A percentile compares a stretch with the other conserved stretches of the same genome.
phyloP scores from a whole-genome alignment of 2,888 invertebrate genomes.

The Drosophila melanosoma region DNA sequence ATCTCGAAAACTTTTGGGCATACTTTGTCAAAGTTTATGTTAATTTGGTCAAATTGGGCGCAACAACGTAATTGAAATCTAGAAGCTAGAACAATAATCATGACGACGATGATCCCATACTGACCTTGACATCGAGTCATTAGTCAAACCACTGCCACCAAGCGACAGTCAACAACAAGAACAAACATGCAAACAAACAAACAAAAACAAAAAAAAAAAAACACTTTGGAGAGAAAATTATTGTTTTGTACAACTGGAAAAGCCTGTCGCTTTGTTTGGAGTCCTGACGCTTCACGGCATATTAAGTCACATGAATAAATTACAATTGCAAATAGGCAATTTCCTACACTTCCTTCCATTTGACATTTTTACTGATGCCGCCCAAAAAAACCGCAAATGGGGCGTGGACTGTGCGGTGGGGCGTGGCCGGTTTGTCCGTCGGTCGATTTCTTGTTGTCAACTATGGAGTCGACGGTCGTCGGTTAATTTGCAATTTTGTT shows the following conservation, averaged over 20 bases:
- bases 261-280: constrained; percentile 41
- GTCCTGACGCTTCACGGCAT: constrained; percentile 73
- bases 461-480: constrained; percentile 23
- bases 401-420: constrained; percentile 50
- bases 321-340: constrained; percentile 82
- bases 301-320: constrained; percentile 80
- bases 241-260: constrained; percentile 66
- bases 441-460: constrained; percentile 40
- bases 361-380: constrained; percentile 47
- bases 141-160: constrained; percentile 69
- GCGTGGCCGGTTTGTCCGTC: constrained; percentile 19
- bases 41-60: constrained; percentile 74
- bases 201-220: constrained; percentile 27
- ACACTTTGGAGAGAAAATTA: constrained; percentile 51
- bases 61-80: constrained; percentile 73
- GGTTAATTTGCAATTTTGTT: constrained; percentile 81
- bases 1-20: constrained; percentile 30
- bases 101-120: constrained; percentile 48
- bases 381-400: constrained; percentile 62
- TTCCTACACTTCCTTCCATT: constrained; percentile 79
- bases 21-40: constrained; percentile 72
- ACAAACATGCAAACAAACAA: constrained; percentile 20
- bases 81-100: constrained; percentile 46
- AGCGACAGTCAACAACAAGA: constrained; percentile 3
- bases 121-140: constrained; percentile 72